These are phyloP conservation scores for Seira sanloemensis DNA, from an alignment of 2,888 invertebrate species.

Conservation along the genomic window DNA sequence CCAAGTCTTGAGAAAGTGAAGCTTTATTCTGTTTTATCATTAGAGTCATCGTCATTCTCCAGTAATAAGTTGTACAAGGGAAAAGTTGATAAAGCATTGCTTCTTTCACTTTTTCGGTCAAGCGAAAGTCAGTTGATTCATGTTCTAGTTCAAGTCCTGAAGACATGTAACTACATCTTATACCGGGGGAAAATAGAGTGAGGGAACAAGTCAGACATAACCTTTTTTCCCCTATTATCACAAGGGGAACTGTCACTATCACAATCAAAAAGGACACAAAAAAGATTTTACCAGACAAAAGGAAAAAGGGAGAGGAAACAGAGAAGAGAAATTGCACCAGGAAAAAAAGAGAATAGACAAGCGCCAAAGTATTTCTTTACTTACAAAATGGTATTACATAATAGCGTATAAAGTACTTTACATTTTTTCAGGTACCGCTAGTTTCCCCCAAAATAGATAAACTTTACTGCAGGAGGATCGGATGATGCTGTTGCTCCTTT, in stretches of 20 bases:
- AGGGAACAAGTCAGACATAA: neutral
- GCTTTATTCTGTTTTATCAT: neutral
- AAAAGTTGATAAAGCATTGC: neutral
- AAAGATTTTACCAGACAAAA: neutral
- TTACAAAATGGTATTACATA: neutral
- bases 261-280: constrained; percentile 19
- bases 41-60: constrained; percentile 1
- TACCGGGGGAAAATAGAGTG: neutral
- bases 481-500: constrained; percentile 48
- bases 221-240: constrained; percentile 15
- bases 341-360: neutral
- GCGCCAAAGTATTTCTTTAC: neutral
- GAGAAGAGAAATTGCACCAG: constrained; percentile 33
- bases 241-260: constrained; percentile 22
- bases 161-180: constrained; percentile 7
- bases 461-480: no score
- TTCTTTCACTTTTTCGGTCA: neutral
- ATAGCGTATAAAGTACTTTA: constrained; percentile 1
- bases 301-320: constrained; percentile 43
- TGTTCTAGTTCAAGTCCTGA: neutral
- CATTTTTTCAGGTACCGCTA: neutral
- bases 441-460: neutral
- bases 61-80: constrained; percentile 11
- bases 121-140: constrained; percentile 2
- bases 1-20: no score